phyloP scores from a whole-genome alignment of 2,888 invertebrate genomes.

The Drosophila rubida region DNA sequence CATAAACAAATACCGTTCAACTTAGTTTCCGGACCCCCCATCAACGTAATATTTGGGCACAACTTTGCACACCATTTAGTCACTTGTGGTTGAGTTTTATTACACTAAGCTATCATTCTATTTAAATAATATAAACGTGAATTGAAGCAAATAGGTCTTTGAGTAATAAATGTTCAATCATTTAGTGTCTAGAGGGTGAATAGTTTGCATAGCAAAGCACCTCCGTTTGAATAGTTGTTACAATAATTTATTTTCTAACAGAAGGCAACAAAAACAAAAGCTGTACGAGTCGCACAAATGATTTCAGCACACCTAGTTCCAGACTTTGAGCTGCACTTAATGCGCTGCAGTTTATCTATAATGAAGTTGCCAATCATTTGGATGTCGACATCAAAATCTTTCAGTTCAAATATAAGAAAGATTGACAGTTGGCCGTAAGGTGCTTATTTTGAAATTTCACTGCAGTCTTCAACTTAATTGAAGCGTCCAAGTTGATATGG shows the following conservation, averaged over 20 bases:
- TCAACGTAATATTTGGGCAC: neutral
- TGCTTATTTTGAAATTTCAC: slow-evolving; percentile 3
- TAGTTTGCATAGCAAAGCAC: neutral
- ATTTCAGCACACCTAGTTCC: neutral
- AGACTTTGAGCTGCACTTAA: neutral
- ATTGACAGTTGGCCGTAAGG: slow-evolving; percentile 13
- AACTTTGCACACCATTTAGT: neutral
- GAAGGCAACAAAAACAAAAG: neutral
- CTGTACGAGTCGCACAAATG: neutral
- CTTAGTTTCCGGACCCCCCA: neutral
- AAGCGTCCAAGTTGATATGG: slow-evolving; percentile 5
- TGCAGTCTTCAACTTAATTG: slow-evolving; percentile 1
- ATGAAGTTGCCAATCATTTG: slow-evolving; percentile 11
- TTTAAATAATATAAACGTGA: neutral
- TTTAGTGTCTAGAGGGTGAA: neutral
- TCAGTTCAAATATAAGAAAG: neutral
- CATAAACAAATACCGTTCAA: too few relatives aligned
- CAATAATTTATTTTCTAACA: neutral
- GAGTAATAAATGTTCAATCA: neutral
- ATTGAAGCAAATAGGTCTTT: neutral
- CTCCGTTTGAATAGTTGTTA: neutral
- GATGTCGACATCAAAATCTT: slow-evolving; percentile 11
- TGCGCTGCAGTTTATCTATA: neutral
- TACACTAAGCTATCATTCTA: neutral
- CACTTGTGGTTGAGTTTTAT: neutral